Evolutionary conservation across 2,888 invertebrate species (phyloP), one percentile per base, ranked within the genome.

Genomic region (Aphodius sticticus): DNA sequence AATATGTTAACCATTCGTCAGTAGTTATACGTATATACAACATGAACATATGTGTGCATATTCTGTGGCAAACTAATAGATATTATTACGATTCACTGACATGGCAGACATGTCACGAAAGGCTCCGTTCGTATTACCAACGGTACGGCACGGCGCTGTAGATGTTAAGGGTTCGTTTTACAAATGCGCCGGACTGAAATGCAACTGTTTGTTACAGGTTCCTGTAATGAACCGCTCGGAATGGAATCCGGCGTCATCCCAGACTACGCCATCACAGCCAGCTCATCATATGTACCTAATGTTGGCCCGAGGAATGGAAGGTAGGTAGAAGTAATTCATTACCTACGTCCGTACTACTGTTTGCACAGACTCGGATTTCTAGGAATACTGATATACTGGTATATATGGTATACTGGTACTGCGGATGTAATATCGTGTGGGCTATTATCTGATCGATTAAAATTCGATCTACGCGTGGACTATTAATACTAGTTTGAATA

Each of bases 191-290:
- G 72, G 37, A 80, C 77, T 80, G 78, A 80, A 78, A 81, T 78
- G 77, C 79, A 77, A 74, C 74, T 82, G 77, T 81, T 81, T 81
- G 78, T 83, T 84, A 69, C 91, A 94, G 94, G 90, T 84, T 89
- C 90, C 85, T 94, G 94, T 88, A 91, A 91, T 86, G 89, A 90
- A 83, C 90, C 93, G 36, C 90, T 95, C 82, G 95, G 95, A 79
- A 94, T 95, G 94, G 94, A 94, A 88, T 92, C 93, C 38, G 94
- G 94, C 72, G 90, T 89, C 78, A 94, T 95, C 86, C 91, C 92
- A 82, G 93, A 95, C 88, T 90, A 91, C 76, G 92, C 93, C 84
- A 92, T 95, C 86, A 92, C 92, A 15, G 94, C 94, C 77, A 93
- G 93, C 84, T 94, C 94, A 16, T 93, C 93, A 74, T 94, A 94